Conservation (phyloP, 2,888 invertebrate species). For the Oligia latruncula region DNA sequence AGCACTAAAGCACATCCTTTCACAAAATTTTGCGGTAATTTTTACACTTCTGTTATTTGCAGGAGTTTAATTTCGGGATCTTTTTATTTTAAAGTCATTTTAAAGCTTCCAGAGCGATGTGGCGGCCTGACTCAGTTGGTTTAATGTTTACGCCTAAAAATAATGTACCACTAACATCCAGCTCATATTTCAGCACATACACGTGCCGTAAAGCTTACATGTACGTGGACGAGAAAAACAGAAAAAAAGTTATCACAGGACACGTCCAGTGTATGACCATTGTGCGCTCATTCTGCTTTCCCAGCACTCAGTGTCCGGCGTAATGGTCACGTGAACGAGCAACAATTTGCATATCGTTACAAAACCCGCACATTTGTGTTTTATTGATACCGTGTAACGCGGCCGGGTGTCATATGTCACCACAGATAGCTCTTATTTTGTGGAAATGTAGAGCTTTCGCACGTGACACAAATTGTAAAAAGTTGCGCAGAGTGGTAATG, state of each 20-base stretch:
- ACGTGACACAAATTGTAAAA: no score
- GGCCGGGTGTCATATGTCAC: background rate
- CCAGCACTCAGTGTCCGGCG: background rate
- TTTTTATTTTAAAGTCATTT: background rate
- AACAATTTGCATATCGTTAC: conserved; percentile 39
- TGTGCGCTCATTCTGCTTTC: background rate
- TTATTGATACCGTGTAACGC: conserved; percentile 2
- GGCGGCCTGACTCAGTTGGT: background rate
- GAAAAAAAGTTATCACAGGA: background rate
- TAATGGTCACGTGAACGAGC: conserved; percentile 13
- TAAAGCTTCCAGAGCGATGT: background rate
- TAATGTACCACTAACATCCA: background rate
- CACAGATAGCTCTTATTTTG: background rate
- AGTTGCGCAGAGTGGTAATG: no score
- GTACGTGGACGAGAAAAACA: conserved; percentile 10
- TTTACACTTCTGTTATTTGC: background rate
- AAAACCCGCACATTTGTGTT: conserved; percentile 14
- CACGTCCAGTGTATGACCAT: background rate
- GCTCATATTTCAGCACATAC: conserved; percentile 1
- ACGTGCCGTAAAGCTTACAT: conserved; percentile 5
- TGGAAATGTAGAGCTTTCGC: background rate
- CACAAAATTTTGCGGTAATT: background rate
- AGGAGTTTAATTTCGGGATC: background rate
- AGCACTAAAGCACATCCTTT: background rate
- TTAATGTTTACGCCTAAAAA: background rate